Percentiles rank a stretch among this genome's conserved stretches.
Conservation (phyloP, 2,888 invertebrate species). For the Theretra japonica region DNA sequence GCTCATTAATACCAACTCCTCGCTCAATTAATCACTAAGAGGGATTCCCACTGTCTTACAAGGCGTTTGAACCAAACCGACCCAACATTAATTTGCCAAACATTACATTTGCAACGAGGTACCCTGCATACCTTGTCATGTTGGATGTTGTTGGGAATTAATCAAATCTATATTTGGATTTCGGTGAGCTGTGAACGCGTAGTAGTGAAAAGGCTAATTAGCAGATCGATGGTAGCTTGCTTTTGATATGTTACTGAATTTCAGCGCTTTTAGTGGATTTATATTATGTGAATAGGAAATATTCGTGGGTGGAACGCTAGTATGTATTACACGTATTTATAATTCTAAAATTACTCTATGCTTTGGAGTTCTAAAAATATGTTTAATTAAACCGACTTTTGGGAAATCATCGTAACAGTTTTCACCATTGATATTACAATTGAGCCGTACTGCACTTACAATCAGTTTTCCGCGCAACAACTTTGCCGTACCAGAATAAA, state of each 20-base stretch:
- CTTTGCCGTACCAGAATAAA: too few species aligned
- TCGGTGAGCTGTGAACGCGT: background rate
- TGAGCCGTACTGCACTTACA: too few species aligned
- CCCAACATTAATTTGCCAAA: slow-evolving; percentile 24
- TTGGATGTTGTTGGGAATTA: slow-evolving; percentile 15
- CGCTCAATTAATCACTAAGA: slow-evolving; percentile 19
- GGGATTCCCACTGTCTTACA: slow-evolving; percentile 13
- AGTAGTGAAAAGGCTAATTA: background rate
- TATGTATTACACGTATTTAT: too few species aligned
- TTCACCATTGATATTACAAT: background rate
- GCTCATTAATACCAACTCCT: slow-evolving; percentile 22
- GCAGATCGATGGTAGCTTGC: background rate
- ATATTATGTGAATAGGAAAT: too few species aligned
- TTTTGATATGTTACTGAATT: background rate
- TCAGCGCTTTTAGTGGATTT: background rate
- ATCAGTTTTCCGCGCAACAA: too few species aligned
- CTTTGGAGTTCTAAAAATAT: too few species aligned
- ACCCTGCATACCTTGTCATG: slow-evolving; percentile 21
- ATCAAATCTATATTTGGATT: slow-evolving; percentile 11
- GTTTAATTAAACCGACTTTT: background rate
- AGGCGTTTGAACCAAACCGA: slow-evolving; percentile 21
- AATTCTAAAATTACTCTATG: too few species aligned
- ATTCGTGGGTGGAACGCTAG: too few species aligned
- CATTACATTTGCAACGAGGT: slow-evolving; percentile 21
- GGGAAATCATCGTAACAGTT: background rate